Evolutionary conservation across 1,140 invertebrate genomes (phyloP).

Genomic region (Pogonognathellus flavescens): DNA sequence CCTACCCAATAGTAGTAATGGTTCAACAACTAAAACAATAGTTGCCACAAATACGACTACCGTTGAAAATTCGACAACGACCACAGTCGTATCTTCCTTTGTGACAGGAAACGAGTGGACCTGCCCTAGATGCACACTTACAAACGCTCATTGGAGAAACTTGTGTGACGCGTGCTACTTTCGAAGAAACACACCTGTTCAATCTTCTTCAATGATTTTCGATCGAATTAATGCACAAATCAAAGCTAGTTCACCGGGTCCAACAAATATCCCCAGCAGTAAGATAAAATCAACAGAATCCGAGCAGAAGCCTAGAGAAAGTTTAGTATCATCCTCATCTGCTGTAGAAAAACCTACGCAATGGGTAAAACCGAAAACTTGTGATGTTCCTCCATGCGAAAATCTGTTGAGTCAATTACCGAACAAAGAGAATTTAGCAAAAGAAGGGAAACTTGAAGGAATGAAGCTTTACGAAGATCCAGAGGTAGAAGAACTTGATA

Average conservation of each 20-base stretch:
- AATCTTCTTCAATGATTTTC: slow-evolving; percentile 8
- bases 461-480: slow-evolving; percentile 56
- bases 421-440: slow-evolving; percentile 59
- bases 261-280: not conserved
- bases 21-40: slow-evolving; percentile 1
- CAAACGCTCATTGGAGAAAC: slow-evolving; percentile 74
- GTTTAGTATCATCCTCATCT: not conserved
- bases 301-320: slow-evolving; percentile 13
- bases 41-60: not conserved
- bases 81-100: slow-evolving; percentile 2
- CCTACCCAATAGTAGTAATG: not conserved
- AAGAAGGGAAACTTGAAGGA: slow-evolving; percentile 61
- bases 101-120: slow-evolving; percentile 69
- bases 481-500: slow-evolving; percentile 61
- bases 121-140: slow-evolving; percentile 73
- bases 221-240: slow-evolving; percentile 12
- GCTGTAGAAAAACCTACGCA: slow-evolving; percentile 5
- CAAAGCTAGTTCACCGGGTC: not conserved
- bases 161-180: slow-evolving; percentile 74
- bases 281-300: slow-evolving; percentile 8
- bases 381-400: slow-evolving; percentile 59
- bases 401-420: slow-evolving; percentile 65
- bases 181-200: not conserved
- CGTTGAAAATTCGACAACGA: not conserved
- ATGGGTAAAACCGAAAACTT: slow-evolving; percentile 3